Conservation (phyloP, 2,113 vertebrate genomes). For the Diphyllodes magnificus region DNA sequence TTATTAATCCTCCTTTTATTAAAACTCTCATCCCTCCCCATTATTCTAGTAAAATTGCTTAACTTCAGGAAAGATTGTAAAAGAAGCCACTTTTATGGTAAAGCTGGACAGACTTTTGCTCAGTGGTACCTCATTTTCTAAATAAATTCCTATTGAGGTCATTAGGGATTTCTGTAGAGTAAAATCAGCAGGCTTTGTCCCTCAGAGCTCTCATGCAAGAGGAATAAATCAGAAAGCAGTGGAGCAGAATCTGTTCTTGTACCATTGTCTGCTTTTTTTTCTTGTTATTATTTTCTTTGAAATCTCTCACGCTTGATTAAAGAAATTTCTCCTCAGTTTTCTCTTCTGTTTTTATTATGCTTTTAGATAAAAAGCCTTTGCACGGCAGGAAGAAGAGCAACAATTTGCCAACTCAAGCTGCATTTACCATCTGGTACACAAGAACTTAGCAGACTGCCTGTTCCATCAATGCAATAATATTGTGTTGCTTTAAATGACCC, state of each 20-base stretch:
- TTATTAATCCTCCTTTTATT: not conserved
- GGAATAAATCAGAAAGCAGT: constrained; percentile 1
- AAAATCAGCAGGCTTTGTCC: not conserved
- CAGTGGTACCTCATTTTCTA: not conserved
- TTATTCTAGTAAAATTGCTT: not conserved
- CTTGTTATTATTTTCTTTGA: constrained; percentile 6
- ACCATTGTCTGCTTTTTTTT: not conserved
- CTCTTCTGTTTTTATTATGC: constrained; percentile 28
- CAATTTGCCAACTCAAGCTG: constrained; percentile 60
- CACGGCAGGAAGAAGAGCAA: constrained; percentile 58
- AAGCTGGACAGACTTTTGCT: not conserved
- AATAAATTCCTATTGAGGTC: not conserved
- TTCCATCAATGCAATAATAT: constrained; percentile 20
- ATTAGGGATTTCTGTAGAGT: not conserved
- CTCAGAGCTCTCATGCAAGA: not conserved
- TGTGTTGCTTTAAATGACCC: constrained; percentile 27
- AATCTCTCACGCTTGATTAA: constrained; percentile 40
- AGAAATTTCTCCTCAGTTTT: constrained; percentile 27
- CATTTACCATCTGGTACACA: constrained; percentile 55
- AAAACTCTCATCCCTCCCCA: not conserved
- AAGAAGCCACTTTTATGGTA: not conserved
- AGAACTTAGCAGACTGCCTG: constrained; percentile 37
- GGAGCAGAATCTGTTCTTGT: not conserved
- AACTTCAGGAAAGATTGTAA: not conserved
- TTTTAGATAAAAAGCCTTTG: constrained; percentile 43